Conservation (phyloP, 53 echinoderm and acorn worm genomes). For the Arbacia lixula region DNA sequence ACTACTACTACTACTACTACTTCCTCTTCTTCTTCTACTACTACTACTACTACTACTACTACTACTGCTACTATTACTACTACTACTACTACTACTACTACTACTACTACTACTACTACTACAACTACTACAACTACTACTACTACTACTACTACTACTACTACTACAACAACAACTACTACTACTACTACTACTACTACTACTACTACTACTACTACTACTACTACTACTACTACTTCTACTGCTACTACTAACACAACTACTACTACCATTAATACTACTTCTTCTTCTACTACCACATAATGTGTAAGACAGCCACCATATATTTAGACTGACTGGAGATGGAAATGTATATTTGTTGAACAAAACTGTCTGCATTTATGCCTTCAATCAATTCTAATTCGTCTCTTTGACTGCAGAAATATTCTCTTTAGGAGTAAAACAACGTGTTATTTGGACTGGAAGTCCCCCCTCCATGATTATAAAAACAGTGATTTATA, state of each 20-base stretch:
- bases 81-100: neutral
- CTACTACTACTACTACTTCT: constrained; percentile 33
- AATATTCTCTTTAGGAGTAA: too few relatives aligned
- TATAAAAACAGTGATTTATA: too few relatives aligned
- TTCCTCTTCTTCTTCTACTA: constrained; percentile 4
- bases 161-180: constrained; percentile 20
- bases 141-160: constrained; percentile 20
- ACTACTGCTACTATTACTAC: neutral
- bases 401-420: too few relatives aligned
- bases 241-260: neutral
- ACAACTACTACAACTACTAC: constrained; percentile 7
- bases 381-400: too few relatives aligned
- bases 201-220: neutral
- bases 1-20: constrained; percentile 5
- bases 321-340: too few relatives aligned
- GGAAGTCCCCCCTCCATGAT: too few relatives aligned
- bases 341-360: too few relatives aligned
- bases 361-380: too few relatives aligned
- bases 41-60: constrained; percentile 8
- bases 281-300: constrained; percentile 14
- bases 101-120: neutral
- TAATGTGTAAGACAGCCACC: too few relatives aligned
- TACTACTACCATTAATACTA: neutral
- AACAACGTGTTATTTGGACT: too few relatives aligned
- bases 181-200: constrained; percentile 5